Conservation (phyloP, 2,113 vertebrate genomes). For the Suricata suricatta region DNA sequence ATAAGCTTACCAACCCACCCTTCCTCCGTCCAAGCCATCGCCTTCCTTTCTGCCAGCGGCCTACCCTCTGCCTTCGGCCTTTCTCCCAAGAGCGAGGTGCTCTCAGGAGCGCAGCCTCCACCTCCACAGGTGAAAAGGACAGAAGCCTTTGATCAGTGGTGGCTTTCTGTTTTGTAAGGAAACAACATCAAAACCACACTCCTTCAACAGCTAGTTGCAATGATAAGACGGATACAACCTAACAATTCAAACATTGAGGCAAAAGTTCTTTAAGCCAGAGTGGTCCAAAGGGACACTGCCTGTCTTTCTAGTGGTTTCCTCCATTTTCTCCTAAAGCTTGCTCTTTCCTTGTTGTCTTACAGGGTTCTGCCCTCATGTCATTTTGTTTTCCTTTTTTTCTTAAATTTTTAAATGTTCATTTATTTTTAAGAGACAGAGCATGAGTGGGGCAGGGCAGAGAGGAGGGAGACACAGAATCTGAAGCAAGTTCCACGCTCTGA, state of each 20-base stretch:
- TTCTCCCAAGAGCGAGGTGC: neutral
- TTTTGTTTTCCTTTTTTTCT: neutral
- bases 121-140: neutral
- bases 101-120: neutral
- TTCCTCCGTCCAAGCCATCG: neutral
- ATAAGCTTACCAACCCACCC: neutral
- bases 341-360: neutral
- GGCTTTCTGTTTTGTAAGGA: neutral
- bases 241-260: neutral
- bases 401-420: too few species aligned
- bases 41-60: neutral
- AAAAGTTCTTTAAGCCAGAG: neutral
- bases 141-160: neutral
- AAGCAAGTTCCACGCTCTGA: too few species aligned
- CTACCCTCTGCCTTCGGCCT: neutral
- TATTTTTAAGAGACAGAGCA: too few species aligned
- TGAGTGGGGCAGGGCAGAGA: too few species aligned
- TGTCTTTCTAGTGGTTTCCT: neutral
- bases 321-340: neutral
- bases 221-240: neutral
- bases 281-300: neutral
- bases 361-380: neutral
- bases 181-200: neutral
- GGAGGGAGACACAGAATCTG: too few species aligned
- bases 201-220: neutral